Evolutionary conservation across 2,113 vertebrate species (phyloP).

Genomic region (Siniperca chuatsi): DNA sequence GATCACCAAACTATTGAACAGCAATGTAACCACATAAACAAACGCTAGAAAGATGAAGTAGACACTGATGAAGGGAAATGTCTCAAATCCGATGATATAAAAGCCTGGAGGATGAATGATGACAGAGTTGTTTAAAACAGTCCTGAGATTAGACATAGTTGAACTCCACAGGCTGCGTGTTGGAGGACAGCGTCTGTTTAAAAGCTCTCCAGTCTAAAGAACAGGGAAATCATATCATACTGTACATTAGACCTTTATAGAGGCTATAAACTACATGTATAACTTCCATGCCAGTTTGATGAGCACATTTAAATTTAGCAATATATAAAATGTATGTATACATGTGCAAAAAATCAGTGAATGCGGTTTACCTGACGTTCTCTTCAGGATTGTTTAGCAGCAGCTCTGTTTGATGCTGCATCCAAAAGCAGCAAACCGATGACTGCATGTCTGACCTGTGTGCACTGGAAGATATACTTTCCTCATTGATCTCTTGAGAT

Average conservation of each 20-base stretch:
- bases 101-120: constrained; percentile 1
- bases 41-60: constrained; percentile 76
- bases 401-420: too few relatives aligned
- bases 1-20: constrained; percentile 77
- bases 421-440: too few relatives aligned
- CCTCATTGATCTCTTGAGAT: constrained; percentile 39
- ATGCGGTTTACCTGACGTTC: too few relatives aligned
- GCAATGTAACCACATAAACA: constrained; percentile 69
- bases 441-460: too few relatives aligned
- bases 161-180: background rate
- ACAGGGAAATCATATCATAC: background rate
- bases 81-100: background rate
- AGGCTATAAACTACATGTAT: background rate
- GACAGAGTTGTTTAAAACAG: background rate
- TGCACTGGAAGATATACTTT: too few relatives aligned
- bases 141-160: background rate
- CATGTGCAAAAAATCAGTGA: too few relatives aligned
- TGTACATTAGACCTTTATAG: background rate
- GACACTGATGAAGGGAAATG: constrained; percentile 49
- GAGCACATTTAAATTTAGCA: background rate
- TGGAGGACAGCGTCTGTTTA: background rate
- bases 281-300: background rate
- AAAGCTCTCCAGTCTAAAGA: background rate
- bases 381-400: too few relatives aligned
- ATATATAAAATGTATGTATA: background rate